A percentile compares a stretch with the other conserved stretches of the same genome.
Evolutionary conservation across 2,888 invertebrate genomes (phyloP).

Genomic region (Eupithecia centaureata): DNA sequence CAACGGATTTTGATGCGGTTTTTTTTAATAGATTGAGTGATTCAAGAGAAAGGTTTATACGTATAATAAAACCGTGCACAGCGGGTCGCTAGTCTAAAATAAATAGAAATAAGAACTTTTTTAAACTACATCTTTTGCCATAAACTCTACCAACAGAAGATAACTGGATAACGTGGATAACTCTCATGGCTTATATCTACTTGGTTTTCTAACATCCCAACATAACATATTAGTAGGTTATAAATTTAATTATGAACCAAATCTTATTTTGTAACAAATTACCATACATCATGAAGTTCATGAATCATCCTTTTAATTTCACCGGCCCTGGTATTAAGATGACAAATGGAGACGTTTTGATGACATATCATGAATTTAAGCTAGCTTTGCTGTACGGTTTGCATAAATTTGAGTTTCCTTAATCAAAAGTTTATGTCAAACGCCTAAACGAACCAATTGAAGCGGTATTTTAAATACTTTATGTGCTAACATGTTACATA

Average conservation of each 20-base stretch:
- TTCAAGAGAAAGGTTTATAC: too few species aligned
- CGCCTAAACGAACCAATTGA: background rate
- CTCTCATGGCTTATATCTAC: background rate
- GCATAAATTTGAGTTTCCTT: background rate
- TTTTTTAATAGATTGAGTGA: too few species aligned
- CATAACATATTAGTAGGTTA: background rate
- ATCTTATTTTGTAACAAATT: slow-evolving; percentile 2
- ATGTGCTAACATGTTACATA: too few species aligned
- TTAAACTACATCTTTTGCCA: too few species aligned
- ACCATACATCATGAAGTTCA: slow-evolving; percentile 11
- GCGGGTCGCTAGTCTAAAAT: too few species aligned
- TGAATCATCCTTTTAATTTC: slow-evolving; percentile 40
- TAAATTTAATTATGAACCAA: background rate
- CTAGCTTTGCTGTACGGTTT: background rate
- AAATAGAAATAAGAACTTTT: too few species aligned
- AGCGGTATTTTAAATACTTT: too few species aligned
- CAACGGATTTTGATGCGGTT: too few species aligned
- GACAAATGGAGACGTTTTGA: slow-evolving; percentile 41
- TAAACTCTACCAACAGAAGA: too few species aligned
- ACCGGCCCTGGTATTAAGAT: slow-evolving; percentile 33
- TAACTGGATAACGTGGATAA: too few species aligned
- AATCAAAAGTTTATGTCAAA: background rate
- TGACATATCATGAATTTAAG: slow-evolving; percentile 16
- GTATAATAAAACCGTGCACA: too few species aligned
- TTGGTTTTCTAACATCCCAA: background rate